These are phyloP conservation scores for Hipparchia semele DNA, from an alignment of 2,888 invertebrate genomes.

Conservation along the genomic window DNA sequence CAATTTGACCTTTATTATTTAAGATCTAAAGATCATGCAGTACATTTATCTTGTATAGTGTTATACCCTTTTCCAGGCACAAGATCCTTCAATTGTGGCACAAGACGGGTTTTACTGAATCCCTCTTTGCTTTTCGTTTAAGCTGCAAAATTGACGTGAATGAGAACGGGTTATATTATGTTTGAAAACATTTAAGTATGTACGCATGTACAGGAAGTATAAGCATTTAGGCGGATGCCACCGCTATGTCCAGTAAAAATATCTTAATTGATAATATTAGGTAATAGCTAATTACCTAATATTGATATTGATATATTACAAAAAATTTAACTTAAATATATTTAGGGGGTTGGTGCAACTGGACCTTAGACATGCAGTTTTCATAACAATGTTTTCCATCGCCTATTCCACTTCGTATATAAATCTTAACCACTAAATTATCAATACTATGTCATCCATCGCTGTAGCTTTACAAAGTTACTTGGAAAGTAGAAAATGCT, in stretches of 20 bases:
- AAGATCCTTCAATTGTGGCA: slow-evolving; percentile 42
- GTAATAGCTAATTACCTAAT: too few relatives aligned
- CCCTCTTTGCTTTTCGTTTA: slow-evolving; percentile 39
- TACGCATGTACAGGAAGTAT: neutral
- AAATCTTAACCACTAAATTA: neutral
- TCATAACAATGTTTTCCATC: too few relatives aligned
- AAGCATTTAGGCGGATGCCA: neutral
- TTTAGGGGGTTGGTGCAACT: too few relatives aligned
- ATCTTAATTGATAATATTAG: too few relatives aligned
- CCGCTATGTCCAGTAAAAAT: neutral
- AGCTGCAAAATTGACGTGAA: slow-evolving; percentile 43
- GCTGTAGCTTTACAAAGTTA: neutral
- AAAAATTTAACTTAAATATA: too few relatives aligned
- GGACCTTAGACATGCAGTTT: too few relatives aligned
- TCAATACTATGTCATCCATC: neutral
- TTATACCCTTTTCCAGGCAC: slow-evolving; percentile 32
- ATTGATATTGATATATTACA: too few relatives aligned
- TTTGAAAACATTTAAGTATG: slow-evolving; percentile 24
- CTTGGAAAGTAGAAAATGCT: neutral
- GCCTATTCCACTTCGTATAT: too few relatives aligned
- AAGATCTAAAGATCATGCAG: neutral
- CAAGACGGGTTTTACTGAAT: slow-evolving; percentile 43
- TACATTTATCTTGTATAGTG: slow-evolving; percentile 8
- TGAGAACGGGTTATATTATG: slow-evolving; percentile 33
- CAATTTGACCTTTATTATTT: slow-evolving; percentile 7